phyloP scores from a whole-genome alignment of 2,113 vertebrate species.

The Ifrita kowaldi region DNA sequence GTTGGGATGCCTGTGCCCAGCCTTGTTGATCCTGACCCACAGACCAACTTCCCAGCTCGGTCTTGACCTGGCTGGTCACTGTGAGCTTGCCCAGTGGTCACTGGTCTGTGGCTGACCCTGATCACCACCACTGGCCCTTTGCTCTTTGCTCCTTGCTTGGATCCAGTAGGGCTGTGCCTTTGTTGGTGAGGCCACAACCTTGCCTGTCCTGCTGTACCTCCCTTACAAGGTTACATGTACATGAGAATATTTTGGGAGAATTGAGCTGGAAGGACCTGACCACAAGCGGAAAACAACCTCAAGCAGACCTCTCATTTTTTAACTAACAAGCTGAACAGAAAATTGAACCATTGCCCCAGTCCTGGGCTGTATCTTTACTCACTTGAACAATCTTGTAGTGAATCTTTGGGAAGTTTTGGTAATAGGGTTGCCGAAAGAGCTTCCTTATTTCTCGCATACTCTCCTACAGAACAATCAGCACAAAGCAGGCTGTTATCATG shows the following conservation, averaged over 20 bases:
- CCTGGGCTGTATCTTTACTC: background rate
- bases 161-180: background rate
- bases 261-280: background rate
- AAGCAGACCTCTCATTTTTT: background rate
- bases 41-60: background rate
- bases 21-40: background rate
- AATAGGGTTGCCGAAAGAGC: background rate
- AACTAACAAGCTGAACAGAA: background rate
- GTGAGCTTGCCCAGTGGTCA: background rate
- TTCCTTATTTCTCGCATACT: background rate
- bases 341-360: background rate
- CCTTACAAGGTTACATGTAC: background rate
- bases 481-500: background rate
- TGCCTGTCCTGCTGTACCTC: background rate
- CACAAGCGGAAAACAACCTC: background rate
- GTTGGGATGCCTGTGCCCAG: background rate
- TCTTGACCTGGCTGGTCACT: background rate
- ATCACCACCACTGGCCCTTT: background rate
- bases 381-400: background rate
- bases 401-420: rapidly evolving
- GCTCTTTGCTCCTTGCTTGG: background rate
- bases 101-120: background rate
- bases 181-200: background rate
- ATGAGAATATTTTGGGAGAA: background rate
- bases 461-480: background rate